Evolutionary conservation across 2,797 vertebrate genomes (phyloP).

Genomic region (Chelonia mydas): DNA sequence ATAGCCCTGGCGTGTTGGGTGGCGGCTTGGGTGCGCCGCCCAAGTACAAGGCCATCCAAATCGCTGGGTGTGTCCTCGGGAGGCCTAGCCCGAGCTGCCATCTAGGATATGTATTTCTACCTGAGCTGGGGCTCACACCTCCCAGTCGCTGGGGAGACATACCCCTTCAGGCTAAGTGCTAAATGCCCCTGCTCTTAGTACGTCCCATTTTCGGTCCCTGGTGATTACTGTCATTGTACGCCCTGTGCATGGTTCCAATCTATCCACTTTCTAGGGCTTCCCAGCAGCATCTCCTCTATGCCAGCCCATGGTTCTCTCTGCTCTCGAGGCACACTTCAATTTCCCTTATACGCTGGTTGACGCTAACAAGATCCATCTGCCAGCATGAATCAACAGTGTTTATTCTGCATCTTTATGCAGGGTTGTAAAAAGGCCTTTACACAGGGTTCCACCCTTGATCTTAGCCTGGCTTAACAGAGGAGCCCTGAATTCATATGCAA

Average conservation of each 20-base stretch:
- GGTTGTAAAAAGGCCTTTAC: neutral
- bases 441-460: neutral
- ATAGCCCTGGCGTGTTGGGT: no score
- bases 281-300: no score
- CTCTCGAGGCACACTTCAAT: neutral
- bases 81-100: no score
- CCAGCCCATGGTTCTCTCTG: neutral
- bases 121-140: no score
- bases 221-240: neutral
- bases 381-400: neutral
- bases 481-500: neutral
- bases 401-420: neutral
- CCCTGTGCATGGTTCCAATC: neutral
- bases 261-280: neutral
- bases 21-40: no score
- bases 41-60: no score
- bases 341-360: neutral
- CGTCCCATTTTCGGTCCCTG: no score
- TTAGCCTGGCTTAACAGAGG: neutral
- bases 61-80: no score
- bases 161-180: no score
- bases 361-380: neutral
- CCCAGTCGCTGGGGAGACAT: no score
- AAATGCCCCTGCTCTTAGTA: no score
- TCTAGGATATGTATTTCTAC: no score